Base-by-base conservation (phyloP, 2,888 invertebrate species). In the Sclerodermus sp. region DNA sequence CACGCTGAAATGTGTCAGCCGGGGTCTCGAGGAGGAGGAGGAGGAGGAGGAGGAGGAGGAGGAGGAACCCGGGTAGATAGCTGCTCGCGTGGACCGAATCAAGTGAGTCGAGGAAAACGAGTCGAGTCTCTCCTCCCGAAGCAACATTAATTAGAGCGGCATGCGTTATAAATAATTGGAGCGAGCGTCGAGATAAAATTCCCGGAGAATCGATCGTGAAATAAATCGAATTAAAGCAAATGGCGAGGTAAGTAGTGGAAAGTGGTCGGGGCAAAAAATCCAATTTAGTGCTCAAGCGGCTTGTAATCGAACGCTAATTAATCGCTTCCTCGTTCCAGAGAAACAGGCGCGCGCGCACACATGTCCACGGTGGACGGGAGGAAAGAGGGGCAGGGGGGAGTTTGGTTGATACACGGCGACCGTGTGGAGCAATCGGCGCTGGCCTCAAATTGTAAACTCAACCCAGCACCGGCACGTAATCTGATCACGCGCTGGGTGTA, bases 401-500 rank as follows among this genome's bases (percentile, higher is more conserved):
- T n/a, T n/a, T 42, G 23, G 16, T 30, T 30, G 13, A 34, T 4
- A 12, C 8, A 8, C 4, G 23, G 23, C 3, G 23, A 23, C 4
- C 8, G 23, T 23, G 23, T 3, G 8, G 23, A 23, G 13, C 13
- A 34, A 13, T 34, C 34, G 34, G 44, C 44, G 45, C 57, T 57
- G 41, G 32, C 23, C 23, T 23, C 47, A 48, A 51, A 54, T 47
- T 45, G 55, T 47, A 55, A 64, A 64, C 34, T 45, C 52, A 12
- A 12, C 3, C 23, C 23, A 23, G 44, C 49, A 42, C 34, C 23
- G 49, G 53, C 60, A 57, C 58, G 66, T 71, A 73, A 73, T 73
- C 71, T 68, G 71, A 73, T 73, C 73, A 71, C 71, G 71, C 69
- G 58, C 64, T 56, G 51, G 42, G 60, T 57, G 64, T 60, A 58